Conservation (phyloP, 2,888 invertebrate species). For the Adelphocoris suturalis region DNA sequence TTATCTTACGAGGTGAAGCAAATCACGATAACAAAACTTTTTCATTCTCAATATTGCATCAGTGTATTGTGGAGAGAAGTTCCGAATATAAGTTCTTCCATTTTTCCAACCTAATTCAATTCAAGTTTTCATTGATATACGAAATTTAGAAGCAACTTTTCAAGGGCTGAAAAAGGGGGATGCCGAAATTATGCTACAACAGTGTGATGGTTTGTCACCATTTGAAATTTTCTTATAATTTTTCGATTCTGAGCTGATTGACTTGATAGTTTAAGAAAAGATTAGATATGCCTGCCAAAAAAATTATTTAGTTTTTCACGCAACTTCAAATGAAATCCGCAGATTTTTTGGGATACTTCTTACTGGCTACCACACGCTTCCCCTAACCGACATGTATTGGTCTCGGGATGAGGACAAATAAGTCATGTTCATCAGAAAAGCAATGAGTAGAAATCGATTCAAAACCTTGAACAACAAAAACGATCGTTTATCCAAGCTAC, state of each 20-base stretch:
- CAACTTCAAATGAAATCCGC: no score
- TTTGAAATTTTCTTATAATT: no score
- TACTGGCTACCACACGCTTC: slow-evolving; percentile 33
- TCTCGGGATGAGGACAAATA: slow-evolving; percentile 30
- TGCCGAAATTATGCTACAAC: no score
- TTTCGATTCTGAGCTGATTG: slow-evolving; percentile 1
- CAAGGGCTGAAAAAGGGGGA: no score
- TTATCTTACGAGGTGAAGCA: neutral
- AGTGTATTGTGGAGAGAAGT: no score
- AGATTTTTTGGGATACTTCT: slow-evolving; percentile 40
- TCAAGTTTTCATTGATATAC: no score
- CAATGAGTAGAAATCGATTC: slow-evolving; percentile 36
- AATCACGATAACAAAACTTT: neutral
- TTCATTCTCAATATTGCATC: neutral
- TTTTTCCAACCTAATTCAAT: no score
- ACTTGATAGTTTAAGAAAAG: neutral
- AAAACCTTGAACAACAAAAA: slow-evolving; percentile 25
- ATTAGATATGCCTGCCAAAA: slow-evolving; percentile 17
- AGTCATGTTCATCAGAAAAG: slow-evolving; percentile 35
- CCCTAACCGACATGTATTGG: slow-evolving; percentile 39
- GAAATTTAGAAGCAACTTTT: no score
- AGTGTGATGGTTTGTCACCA: no score
- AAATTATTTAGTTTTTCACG: neutral
- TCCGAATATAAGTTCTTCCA: no score
- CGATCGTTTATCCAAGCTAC: slow-evolving; percentile 37